Evolutionary conservation across 92 coral and sea anemone species (phyloP), one percentile per base, ranked within the genome.

Genomic region (Bergia puertoricense): DNA sequence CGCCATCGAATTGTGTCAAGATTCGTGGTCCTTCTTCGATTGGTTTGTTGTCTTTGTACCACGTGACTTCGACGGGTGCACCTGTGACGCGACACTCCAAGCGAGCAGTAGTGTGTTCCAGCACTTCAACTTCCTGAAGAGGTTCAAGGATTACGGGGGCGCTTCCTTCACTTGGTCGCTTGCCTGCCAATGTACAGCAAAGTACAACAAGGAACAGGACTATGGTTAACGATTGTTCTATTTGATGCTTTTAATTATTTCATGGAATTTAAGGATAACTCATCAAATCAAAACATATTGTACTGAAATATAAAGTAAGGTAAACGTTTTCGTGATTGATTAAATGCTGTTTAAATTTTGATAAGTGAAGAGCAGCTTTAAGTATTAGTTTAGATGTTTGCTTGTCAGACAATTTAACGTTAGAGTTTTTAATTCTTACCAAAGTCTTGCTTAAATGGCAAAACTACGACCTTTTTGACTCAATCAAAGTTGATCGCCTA

Each of bases 71-170:
- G 59, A 91, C 81, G 30, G 93, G 65, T 46, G 93, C 88, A 54
- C 92, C 91, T n/a, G 89, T 81, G 71, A 94, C 87, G 73, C 93
- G 94, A 78, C 94, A 94, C 83, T 92, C 95, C 38, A 94, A 85
- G 36, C 79, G 71, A 3, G 94, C 88, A n/a, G 89, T 86, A 13
- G 87, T 88, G 81, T 94, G 88, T 48, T 74, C 81, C 45, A 85
- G 90, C 22, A 94, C 93, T 81, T 88, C 93, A 18, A 87, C 86
- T n/a, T 94, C 92, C 65, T 50, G 84, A 68, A 94, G 90, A 9
- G 92, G 85, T 76, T 91, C 89, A 14, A 84, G 85, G 72, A 94
- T 85, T 40, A 81, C 80, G 37, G 93, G 93, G 0, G 90, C 82
- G 0, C 71, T 88, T 18, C 85, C 87, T 66, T 91, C 89, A 62